A percentile compares a stretch with the other conserved stretches of the same genome.
Evolutionary conservation across 1,140 invertebrate species (phyloP).

Genomic region (Zaprionus lachaisei): DNA sequence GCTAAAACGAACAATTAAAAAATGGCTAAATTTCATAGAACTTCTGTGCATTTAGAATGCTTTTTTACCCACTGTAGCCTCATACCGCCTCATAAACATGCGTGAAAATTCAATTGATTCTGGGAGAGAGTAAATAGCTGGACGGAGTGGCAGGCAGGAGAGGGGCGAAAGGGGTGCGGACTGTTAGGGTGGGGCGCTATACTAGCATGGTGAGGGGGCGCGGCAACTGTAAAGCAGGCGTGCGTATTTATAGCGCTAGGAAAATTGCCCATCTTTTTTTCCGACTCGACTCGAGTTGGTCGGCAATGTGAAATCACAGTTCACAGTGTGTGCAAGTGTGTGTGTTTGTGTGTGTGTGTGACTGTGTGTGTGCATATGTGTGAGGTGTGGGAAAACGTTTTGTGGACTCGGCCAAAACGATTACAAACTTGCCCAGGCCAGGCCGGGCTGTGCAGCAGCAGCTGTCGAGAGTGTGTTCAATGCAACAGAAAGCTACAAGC

Average conservation of each 20-base stretch:
- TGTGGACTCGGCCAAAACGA: slow-evolving; percentile 42
- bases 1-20: too few species aligned
- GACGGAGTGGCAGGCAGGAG: neutral
- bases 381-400: slow-evolving; percentile 63
- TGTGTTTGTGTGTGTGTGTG: slow-evolving; percentile 14
- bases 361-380: slow-evolving; percentile 21
- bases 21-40: too few species aligned
- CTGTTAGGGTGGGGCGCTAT: slow-evolving; percentile 11
- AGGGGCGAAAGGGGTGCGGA: neutral
- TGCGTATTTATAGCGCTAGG: slow-evolving; percentile 65
- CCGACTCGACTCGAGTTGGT: slow-evolving; percentile 24
- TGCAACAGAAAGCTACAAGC: slow-evolving; percentile 48
- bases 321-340: neutral
- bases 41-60: neutral
- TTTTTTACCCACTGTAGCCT: slow-evolving; percentile 20
- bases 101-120: slow-evolving; percentile 82
- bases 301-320: slow-evolving; percentile 26
- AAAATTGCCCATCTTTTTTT: slow-evolving; percentile 62
- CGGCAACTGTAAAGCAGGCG: slow-evolving; percentile 32
- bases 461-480: slow-evolving; percentile 52
- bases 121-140: slow-evolving; percentile 25
- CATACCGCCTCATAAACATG: slow-evolving; percentile 64
- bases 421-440: slow-evolving; percentile 45
- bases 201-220: neutral
- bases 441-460: slow-evolving; percentile 28